A percentile compares a stretch with the other conserved stretches of the same genome.
phyloP scores from a whole-genome alignment of 2,797 vertebrate genomes.

The Percopsis omiscomaycus region DNA sequence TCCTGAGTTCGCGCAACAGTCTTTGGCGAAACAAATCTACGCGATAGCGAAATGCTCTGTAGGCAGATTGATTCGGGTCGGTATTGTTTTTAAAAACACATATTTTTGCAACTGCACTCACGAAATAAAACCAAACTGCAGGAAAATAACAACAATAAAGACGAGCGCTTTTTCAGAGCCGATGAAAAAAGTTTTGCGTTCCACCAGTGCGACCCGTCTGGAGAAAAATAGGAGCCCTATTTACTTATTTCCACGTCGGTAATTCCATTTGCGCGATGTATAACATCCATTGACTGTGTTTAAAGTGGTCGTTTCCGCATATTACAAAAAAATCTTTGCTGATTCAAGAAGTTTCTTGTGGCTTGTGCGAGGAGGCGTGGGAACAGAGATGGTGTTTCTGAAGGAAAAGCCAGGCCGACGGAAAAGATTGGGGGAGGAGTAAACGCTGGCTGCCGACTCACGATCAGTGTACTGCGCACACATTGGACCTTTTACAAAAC shows the following conservation, averaged over 20 bases:
- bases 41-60: no score
- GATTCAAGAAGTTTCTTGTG: slow-evolving; percentile 25
- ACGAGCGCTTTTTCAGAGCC: slow-evolving; percentile 6
- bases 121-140: neutral
- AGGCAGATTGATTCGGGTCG: no score
- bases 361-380: slow-evolving; percentile 43
- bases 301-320: slow-evolving; percentile 35
- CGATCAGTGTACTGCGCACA: slow-evolving; percentile 29
- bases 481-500: neutral
- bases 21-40: neutral
- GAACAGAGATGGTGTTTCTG: slow-evolving; percentile 40
- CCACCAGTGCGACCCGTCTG: slow-evolving; percentile 27
- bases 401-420: slow-evolving; percentile 49
- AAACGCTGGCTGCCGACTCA: slow-evolving; percentile 23
- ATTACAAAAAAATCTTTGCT: slow-evolving; percentile 16
- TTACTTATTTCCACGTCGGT: slow-evolving; percentile 17
- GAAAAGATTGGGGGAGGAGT: neutral
- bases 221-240: slow-evolving; percentile 27
- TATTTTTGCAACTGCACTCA: neutral
- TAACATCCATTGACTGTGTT: slow-evolving; percentile 8
- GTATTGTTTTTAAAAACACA: no score
- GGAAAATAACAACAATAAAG: slow-evolving; percentile 7
- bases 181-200: slow-evolving; percentile 52
- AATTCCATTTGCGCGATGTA: slow-evolving; percentile 22
- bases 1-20: slow-evolving; percentile 49